Percentiles rank a stretch among this genome's conserved stretches.
These are phyloP conservation scores for Sminthurinus aureus DNA, from an alignment of 2,888 invertebrate species.

Conservation along the genomic window DNA sequence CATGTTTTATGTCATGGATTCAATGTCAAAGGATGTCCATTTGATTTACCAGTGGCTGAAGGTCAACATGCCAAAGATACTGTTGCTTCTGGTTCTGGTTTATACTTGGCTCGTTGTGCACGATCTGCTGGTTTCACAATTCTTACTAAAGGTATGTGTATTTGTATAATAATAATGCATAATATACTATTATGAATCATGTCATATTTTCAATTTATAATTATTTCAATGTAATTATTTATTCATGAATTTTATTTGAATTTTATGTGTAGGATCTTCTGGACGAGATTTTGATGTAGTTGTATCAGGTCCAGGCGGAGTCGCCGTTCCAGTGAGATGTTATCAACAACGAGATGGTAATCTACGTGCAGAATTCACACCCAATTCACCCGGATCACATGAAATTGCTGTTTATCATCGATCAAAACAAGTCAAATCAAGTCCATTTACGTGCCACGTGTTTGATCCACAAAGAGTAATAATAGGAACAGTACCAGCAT, in stretches of 20 bases:
- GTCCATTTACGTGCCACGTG: constrained; percentile 92
- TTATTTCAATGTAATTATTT: no score
- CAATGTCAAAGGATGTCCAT: constrained; percentile 66
- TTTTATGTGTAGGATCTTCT: constrained; percentile 63
- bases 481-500: constrained; percentile 71
- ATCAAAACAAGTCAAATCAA: constrained; percentile 73
- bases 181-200: background rate
- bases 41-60: constrained; percentile 58
- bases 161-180: background rate
- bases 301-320: constrained; percentile 78
- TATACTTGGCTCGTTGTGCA: constrained; percentile 56
- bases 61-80: constrained; percentile 57
- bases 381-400: constrained; percentile 64
- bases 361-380: constrained; percentile 85
- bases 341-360: constrained; percentile 97
- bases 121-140: constrained; percentile 59
- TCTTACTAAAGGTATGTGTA: constrained; percentile 54
- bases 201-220: background rate
- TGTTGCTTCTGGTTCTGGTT: constrained; percentile 56
- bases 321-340: constrained; percentile 85
- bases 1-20: constrained; percentile 87
- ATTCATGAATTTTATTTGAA: no score
- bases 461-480: constrained; percentile 86
- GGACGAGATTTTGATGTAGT: constrained; percentile 87
- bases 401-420: constrained; percentile 86